Base-by-base conservation (phyloP, 2,888 invertebrate genomes). In the Amiota mariae region DNA sequence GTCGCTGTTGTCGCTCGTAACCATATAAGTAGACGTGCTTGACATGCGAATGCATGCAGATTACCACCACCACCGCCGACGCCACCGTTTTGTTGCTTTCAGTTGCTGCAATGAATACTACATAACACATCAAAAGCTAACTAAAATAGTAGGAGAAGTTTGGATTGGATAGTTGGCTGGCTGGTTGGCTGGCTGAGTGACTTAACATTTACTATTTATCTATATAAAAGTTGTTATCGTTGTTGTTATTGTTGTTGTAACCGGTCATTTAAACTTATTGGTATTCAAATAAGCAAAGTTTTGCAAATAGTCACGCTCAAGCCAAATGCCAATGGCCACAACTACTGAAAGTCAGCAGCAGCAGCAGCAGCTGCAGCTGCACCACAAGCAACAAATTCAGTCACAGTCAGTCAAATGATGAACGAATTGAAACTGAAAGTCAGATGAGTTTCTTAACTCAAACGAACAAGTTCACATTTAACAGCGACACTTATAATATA, bases 381-480 rank as follows among this genome's bases (percentile, higher is more conserved):
- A 20, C n/a, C n/a, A n/a, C n/a, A n/a, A n/a, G 59, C 67, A 15
- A 24, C 48, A 36, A 15, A 24, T 11, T 46, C 20, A 24, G 24
- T 24, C 24, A 9, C 20, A 13, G 51, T 8, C 20, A 13, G 51
- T 8, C 46, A 61, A 36, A 48, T 73, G 46, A 59, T 61, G 70
- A 73, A 75, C 75, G 79, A 36, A 36, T 36, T 36, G 36, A 86
- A 86, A 86, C 81, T 70, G 86, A 86, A 86, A 86, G 86, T 86
- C 82, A 84, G 80, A 85, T 84, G 82, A 80, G 86, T 84, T 85
- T 82, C 82, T 82, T 76, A 80, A 81, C 80, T 84, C 82, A 76
- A 81, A 72, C 82, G 79, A 80, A 80, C 81, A 87, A 87, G 87
- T 86, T 81, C 78, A 73, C 77, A 76, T 72, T 80, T 80, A 2